A percentile compares a stretch with the other conserved stretches of the same genome.
phyloP scores from a whole-genome alignment of 2,797 vertebrate genomes.

The Pelodytes ibericus region DNA sequence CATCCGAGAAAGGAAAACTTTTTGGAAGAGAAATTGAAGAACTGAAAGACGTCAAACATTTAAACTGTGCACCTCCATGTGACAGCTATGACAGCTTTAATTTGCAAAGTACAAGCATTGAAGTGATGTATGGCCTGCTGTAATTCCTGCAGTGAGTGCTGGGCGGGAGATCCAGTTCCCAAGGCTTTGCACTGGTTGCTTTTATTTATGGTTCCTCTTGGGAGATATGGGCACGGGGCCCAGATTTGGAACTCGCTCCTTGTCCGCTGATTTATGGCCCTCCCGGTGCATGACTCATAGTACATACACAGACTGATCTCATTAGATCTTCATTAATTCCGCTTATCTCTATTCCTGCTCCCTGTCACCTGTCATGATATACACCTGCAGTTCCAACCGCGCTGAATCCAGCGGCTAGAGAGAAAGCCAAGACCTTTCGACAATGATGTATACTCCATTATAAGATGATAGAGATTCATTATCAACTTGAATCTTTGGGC shows the following conservation, averaged over 20 bases:
- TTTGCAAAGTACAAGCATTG: conserved; percentile 72
- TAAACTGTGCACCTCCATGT: conserved; percentile 63
- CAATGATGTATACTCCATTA: no score
- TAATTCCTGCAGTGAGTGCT: conserved; percentile 47
- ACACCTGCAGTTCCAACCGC: conserved; percentile 12
- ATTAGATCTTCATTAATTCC: conserved; percentile 63
- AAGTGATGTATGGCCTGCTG: conserved; percentile 68
- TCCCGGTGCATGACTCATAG: conserved; percentile 62
- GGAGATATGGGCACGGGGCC: conserved; percentile 60
- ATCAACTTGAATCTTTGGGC: no score
- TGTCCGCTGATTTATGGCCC: conserved; percentile 64
- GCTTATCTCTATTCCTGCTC: conserved; percentile 36
- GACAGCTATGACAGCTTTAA: conserved; percentile 71
- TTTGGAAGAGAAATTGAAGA: conserved; percentile 11
- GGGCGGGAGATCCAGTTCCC: conserved; percentile 9
- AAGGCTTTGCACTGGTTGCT: conserved; percentile 59
- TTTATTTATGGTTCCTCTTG: conserved; percentile 69
- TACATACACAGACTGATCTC: conserved; percentile 62
- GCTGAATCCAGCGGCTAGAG: background rate
- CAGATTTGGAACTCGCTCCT: conserved; percentile 44
- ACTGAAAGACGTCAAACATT: conserved; percentile 57
- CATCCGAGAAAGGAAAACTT: background rate
- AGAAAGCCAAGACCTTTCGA: no score
- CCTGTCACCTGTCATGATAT: conserved; percentile 11
- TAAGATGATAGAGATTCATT: no score